Conservation (phyloP, 2,113 vertebrate species). For the Crotalus helleri region DNA sequence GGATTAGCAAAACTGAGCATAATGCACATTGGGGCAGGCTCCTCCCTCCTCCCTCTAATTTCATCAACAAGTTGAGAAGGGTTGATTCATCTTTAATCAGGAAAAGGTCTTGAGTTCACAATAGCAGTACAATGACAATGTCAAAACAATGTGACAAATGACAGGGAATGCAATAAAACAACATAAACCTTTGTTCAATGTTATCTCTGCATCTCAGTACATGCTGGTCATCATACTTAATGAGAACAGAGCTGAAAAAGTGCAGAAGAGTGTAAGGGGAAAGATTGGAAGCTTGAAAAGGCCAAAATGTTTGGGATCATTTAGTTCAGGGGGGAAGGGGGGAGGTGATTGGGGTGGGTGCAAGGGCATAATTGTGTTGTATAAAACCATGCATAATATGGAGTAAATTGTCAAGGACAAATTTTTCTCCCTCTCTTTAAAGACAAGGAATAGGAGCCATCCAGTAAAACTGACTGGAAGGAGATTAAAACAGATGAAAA, state of each 20-base stretch:
- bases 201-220: not conserved
- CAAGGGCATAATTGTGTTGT: not conserved
- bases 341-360: not conserved
- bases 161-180: not conserved
- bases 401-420: not conserved
- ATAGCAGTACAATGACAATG: not conserved
- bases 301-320: not conserved
- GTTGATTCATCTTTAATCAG: not conserved
- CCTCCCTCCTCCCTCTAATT: not conserved
- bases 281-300: not conserved
- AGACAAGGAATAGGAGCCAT: not conserved
- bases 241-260: not conserved
- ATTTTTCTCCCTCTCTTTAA: not conserved
- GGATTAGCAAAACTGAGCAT: not conserved
- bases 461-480: not conserved
- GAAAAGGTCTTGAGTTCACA: not conserved
- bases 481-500: not conserved
- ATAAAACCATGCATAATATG: not conserved
- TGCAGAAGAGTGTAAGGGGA: not conserved
- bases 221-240: not conserved
- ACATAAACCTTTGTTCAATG: not conserved
- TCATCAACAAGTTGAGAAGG: not conserved
- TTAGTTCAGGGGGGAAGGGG: accelerated
- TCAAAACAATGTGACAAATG: not conserved
- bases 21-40: not conserved